Evolutionary conservation across 1,140 invertebrate species (phyloP).

Genomic region (Cydia pomonella): DNA sequence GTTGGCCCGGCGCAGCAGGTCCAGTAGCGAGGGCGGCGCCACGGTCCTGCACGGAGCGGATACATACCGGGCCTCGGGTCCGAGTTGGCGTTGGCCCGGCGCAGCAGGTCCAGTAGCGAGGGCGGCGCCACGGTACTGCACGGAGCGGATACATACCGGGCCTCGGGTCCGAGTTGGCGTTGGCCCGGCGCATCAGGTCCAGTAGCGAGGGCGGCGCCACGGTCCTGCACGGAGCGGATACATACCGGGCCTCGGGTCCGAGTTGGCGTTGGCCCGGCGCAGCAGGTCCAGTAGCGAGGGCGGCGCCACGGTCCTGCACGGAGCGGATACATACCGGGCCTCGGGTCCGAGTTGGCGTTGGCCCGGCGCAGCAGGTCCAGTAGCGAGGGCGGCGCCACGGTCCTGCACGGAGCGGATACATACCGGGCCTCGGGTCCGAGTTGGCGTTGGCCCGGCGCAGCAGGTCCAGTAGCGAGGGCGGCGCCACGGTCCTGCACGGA

Average conservation of each 20-base stretch:
- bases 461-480: conserved; percentile 80
- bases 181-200: conserved; percentile 82
- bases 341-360: conserved; percentile 42
- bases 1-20: no score
- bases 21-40: no score
- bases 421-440: no score
- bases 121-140: conserved; percentile 70
- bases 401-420: no score
- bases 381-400: conserved; percentile 73
- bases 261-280: conserved; percentile 71
- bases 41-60: no score
- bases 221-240: no score
- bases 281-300: conserved; percentile 81
- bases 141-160: no score
- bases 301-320: conserved; percentile 75
- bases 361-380: conserved; percentile 82
- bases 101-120: conserved; percentile 81
- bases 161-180: conserved; percentile 38
- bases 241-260: no score
- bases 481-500: no score
- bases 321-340: no score
- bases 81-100: conserved; percentile 67
- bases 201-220: conserved; percentile 75
- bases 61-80: no score
- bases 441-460: conserved; percentile 76